These are phyloP conservation scores for Cephalopterus ornatus DNA, from an alignment of 2,113 vertebrate genomes.

Conservation along the genomic window DNA sequence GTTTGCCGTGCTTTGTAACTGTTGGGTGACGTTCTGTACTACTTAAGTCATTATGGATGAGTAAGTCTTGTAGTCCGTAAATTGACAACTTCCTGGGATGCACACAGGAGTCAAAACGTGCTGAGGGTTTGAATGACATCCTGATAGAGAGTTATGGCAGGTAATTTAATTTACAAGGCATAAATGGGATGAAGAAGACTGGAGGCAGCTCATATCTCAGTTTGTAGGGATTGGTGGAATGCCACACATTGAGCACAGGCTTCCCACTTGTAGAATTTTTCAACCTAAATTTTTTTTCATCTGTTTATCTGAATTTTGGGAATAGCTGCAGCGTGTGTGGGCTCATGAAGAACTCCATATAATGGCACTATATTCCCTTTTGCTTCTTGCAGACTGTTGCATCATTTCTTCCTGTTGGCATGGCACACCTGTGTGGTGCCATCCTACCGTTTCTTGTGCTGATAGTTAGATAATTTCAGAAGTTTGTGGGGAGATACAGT, in stretches of 20 bases:
- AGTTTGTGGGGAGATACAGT: background rate
- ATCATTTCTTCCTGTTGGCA: background rate
- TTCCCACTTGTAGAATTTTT: background rate
- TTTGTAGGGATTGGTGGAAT: background rate
- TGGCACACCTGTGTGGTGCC: background rate
- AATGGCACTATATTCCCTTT: background rate
- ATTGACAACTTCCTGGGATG: background rate
- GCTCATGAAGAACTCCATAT: background rate
- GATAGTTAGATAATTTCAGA: background rate
- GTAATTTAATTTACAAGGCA: background rate
- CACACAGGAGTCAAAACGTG: background rate
- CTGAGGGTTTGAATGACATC: background rate
- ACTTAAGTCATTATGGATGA: background rate
- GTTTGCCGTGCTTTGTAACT: background rate
- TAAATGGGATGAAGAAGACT: background rate
- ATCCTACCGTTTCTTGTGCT: background rate
- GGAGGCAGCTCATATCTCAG: background rate
- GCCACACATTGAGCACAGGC: background rate
- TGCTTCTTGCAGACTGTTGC: background rate
- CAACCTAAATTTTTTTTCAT: background rate
- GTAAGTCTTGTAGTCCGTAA: background rate
- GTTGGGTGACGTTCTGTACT: background rate
- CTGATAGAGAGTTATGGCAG: background rate
- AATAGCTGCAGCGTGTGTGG: background rate
- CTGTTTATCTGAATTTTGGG: background rate